Conservation (phyloP, 1,140 invertebrate genomes). For the Magallana ariakensis region DNA sequence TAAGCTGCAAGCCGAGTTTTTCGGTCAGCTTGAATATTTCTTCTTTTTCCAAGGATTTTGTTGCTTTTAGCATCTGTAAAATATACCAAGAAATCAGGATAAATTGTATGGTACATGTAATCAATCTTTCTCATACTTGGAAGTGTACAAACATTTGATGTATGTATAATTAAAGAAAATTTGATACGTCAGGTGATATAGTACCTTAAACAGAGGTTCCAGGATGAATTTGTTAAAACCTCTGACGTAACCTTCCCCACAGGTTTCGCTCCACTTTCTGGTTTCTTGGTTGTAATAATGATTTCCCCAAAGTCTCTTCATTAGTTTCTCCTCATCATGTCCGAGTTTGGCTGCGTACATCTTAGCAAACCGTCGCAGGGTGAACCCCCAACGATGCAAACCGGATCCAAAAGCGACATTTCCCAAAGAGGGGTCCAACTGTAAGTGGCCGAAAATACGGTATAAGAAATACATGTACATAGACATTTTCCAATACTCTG, state of each 20-base stretch:
- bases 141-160: no score
- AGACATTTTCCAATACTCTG: no score
- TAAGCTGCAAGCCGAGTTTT: constrained; percentile 92
- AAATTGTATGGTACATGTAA: no score
- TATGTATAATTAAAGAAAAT: no score
- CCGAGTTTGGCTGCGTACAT: constrained; percentile 99
- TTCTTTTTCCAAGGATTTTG: constrained; percentile 91
- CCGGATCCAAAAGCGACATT: constrained; percentile 99
- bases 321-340: constrained; percentile 86
- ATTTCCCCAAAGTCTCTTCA: constrained; percentile 95
- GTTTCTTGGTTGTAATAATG: constrained; percentile 93
- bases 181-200: neutral
- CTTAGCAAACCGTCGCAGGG: constrained; percentile 97
- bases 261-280: constrained; percentile 95
- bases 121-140: no score
- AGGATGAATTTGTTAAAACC: constrained; percentile 99
- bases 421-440: constrained; percentile 96
- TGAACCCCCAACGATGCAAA: constrained; percentile 99
- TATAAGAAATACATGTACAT: no score
- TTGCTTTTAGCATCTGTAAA: constrained; percentile 92
- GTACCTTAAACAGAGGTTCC: constrained; percentile 98
- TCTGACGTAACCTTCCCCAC: constrained; percentile 91
- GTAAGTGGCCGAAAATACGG: constrained; percentile 43
- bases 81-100: neutral
- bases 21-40: constrained; percentile 83